Evolutionary conservation across 2,888 invertebrate genomes (phyloP), one percentile per base, ranked within the genome.

Genomic region (Rosalia funebris): DNA sequence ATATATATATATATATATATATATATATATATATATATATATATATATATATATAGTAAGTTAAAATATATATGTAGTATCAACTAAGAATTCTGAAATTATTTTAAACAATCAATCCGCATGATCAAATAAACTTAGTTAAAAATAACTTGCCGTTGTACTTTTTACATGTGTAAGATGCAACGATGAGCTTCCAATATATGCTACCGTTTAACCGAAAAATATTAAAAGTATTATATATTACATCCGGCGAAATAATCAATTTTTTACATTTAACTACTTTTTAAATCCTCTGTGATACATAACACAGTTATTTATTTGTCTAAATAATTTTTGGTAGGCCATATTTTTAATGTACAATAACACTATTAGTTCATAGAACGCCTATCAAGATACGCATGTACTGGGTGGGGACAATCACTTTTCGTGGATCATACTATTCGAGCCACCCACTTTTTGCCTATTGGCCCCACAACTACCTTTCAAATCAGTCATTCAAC

Each of bases 401-500:
- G 14, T 25, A n/a, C 14, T 25, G 46, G 16, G 46, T 46, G 46
- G 46, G 46, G 44, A 44, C 44, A 44, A 25, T 44, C 32, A 46
- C 46, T 46, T 46, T 46, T 46, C 32, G 46, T 31, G 15, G 44
- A n/a, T 46, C 16, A 31, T 25, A 16, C 14, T 46, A 32, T 7
- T 10, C 46, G 46, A 9, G 46, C 31, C 46, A 32, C 46, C 46
- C 46, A 46, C 46, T 46, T 39, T 46, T 46, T 25, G 46, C 46
- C 46, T 46, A 46, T 46, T 46, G 46, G 46, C 32, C 32, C 32
- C 46, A 31, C 32, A 16, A 12, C n/a, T 16, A 32, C 46, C 32
- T 44, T 44, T 12, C 44, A 44, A 44, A 44, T 25, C 14, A 44
- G 7, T 12, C 14, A 1, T 44, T 1, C 12, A 12, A 5, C 14